Evolutionary conservation across 1,140 invertebrate species (phyloP).

Genomic region (Saccostrea cuccullata): DNA sequence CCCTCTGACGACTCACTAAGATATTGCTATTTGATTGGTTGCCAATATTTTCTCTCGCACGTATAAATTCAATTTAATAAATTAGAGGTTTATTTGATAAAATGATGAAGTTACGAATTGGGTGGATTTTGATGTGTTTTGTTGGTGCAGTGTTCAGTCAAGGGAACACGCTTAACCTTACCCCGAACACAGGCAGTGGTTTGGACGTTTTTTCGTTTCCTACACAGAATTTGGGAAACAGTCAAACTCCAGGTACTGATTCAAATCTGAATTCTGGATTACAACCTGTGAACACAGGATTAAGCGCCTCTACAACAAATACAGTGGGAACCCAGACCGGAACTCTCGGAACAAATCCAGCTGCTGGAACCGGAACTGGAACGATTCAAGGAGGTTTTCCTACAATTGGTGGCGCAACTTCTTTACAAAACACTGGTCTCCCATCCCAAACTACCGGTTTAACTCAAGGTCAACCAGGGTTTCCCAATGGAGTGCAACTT

Average conservation of each 20-base stretch:
- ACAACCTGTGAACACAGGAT: neutral
- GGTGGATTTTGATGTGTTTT: neutral
- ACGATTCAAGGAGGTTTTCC: neutral
- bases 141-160: neutral
- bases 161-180: neutral
- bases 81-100: slow-evolving; percentile 21
- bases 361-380: neutral
- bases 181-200: neutral
- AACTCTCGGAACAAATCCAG: neutral
- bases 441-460: neutral
- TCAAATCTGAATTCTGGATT: neutral
- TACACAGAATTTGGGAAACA: neutral
- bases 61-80: slow-evolving; percentile 33
- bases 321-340: neutral
- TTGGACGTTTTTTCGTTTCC: slow-evolving; percentile 25
- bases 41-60: neutral
- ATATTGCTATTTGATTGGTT: slow-evolving; percentile 4
- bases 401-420: neutral
- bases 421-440: neutral
- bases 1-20: neutral
- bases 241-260: neutral
- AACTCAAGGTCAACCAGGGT: neutral
- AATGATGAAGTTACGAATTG: slow-evolving; percentile 24
- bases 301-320: neutral
- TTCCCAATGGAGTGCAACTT: neutral